Conservation (phyloP, 2,113 vertebrate genomes). For the Condylura cristata region DNA sequence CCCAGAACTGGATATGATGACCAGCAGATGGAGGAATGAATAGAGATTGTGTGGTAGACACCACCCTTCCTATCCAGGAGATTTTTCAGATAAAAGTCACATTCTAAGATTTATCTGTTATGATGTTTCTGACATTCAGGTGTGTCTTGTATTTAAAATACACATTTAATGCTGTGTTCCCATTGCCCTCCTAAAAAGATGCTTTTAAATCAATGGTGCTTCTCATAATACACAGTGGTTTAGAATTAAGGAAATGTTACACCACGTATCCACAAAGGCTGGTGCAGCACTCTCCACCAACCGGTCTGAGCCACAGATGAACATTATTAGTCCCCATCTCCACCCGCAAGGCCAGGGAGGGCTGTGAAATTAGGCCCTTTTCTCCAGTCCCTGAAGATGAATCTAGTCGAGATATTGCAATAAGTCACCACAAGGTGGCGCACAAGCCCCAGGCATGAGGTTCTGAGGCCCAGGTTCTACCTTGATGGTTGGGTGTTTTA, state of each 20-base stretch:
- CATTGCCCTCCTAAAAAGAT: background rate
- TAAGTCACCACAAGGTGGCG: constrained; percentile 50
- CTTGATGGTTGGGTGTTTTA: background rate
- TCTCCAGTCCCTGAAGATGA: background rate
- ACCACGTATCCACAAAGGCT: background rate
- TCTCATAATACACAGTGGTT: background rate
- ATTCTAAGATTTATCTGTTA: constrained; percentile 86
- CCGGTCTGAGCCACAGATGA: background rate
- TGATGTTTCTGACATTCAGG: background rate
- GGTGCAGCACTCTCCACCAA: background rate
- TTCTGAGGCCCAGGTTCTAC: rapidly evolving
- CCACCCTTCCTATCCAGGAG: background rate
- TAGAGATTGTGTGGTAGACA: background rate
- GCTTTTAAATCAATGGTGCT: background rate
- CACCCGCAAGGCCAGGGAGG: background rate
- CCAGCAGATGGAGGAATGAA: background rate
- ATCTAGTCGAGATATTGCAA: background rate
- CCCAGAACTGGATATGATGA: background rate
- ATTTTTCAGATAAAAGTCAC: background rate
- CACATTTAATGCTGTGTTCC: background rate
- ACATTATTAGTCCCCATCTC: background rate
- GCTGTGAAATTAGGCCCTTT: background rate
- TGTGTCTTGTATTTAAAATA: background rate
- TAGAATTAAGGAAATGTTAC: background rate
- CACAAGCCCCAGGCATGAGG: background rate